These are phyloP conservation scores for Trematomus bernacchii DNA, from an alignment of 2,797 vertebrate species.

Conservation along the genomic window DNA sequence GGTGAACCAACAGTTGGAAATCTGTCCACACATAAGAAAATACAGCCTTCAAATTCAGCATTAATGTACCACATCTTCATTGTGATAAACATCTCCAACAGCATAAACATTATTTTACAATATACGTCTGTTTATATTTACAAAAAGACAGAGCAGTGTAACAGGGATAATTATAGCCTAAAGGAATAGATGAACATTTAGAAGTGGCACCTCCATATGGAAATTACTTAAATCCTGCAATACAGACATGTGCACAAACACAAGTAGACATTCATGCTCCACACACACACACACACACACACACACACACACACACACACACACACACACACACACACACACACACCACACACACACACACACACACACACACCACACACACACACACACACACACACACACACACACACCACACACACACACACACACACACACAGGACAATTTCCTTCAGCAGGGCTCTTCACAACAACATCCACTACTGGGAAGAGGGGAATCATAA, in stretches of 20 bases:
- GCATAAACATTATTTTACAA: conserved; percentile 69
- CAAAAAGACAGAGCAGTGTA: conserved; percentile 69
- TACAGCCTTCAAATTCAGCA: conserved; percentile 65
- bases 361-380: conserved; percentile 26
- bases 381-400: conserved; percentile 45
- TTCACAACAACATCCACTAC: conserved; percentile 73
- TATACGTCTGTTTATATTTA: conserved; percentile 68
- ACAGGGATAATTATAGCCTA: conserved; percentile 53
- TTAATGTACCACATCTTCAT: conserved; percentile 77
- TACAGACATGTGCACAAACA: conserved; percentile 44
- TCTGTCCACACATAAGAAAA: conserved; percentile 65
- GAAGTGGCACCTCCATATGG: conserved; percentile 78
- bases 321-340: conserved; percentile 35
- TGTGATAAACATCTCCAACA: conserved; percentile 64
- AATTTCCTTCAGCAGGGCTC: conserved; percentile 73
- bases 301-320: conserved; percentile 38
- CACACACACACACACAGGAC: conserved; percentile 67
- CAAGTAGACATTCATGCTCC: conserved; percentile 2
- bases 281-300: conserved; percentile 23
- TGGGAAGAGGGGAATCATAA: conserved; percentile 60
- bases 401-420: conserved; percentile 51
- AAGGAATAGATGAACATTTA: conserved; percentile 59
- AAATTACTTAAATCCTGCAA: conserved; percentile 52
- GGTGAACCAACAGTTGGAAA: conserved; percentile 52
- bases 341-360: conserved; percentile 15